Percentiles rank a stretch among this genome's conserved stretches.
phyloP scores from a whole-genome alignment of 2,797 vertebrate species.

The Sebastes glaucus region DNA sequence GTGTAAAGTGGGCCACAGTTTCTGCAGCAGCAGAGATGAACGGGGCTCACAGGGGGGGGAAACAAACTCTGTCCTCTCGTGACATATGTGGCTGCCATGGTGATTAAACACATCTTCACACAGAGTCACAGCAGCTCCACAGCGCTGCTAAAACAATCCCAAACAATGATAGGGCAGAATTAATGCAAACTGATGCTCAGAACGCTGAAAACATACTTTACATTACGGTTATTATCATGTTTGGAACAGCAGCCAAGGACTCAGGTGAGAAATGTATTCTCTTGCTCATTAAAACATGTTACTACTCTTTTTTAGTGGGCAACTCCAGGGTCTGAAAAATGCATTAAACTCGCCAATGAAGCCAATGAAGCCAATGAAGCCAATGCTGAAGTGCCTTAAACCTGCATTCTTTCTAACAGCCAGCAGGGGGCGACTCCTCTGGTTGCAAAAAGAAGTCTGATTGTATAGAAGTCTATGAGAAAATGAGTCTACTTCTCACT shows the following conservation, averaged over 20 bases:
- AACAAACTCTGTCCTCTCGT: constrained; percentile 9
- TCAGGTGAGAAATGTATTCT: too few species aligned
- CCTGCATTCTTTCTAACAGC: too few species aligned
- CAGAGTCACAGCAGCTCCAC: constrained; percentile 14
- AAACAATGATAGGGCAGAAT: not conserved
- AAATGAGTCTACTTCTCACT: too few species aligned
- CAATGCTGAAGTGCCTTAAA: too few species aligned
- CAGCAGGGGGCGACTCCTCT: too few species aligned
- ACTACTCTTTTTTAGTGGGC: too few species aligned
- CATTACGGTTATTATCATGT: not conserved
- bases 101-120: constrained; percentile 32
- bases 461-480: too few species aligned
- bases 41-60: not conserved
- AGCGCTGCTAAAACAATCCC: constrained; percentile 5
- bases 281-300: rapidly evolving
- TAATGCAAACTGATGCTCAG: not conserved
- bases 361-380: too few species aligned
- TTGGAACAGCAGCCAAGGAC: not conserved
- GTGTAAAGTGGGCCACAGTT: constrained; percentile 34
- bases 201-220: not conserved
- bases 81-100: constrained; percentile 26
- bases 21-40: constrained; percentile 23
- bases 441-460: too few species aligned
- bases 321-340: too few species aligned
- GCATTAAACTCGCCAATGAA: too few species aligned